Percentiles rank a stretch among this genome's conserved stretches.
Conservation (phyloP, 2,113 vertebrate genomes). For the Thalassoma bifasciatum region DNA sequence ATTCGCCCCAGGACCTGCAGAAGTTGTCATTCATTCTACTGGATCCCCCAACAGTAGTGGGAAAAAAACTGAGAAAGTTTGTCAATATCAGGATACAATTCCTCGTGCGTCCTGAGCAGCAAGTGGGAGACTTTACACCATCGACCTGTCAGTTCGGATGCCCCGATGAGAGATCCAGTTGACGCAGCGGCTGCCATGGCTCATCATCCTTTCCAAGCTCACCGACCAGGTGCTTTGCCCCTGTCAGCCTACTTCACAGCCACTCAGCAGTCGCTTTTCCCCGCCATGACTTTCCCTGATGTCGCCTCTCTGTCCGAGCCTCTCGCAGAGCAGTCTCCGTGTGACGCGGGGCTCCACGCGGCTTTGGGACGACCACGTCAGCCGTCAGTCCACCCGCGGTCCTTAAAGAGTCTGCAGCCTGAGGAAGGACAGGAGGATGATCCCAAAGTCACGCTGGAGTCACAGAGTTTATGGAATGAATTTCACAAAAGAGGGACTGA, state of each 20-base stretch:
- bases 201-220: slow-evolving; percentile 93
- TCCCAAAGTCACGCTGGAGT: slow-evolving; percentile 94
- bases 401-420: slow-evolving; percentile 86
- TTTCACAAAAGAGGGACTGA: slow-evolving; percentile 97
- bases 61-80: neutral
- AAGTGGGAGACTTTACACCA: neutral
- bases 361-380: slow-evolving; percentile 87
- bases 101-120: neutral
- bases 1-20: neutral
- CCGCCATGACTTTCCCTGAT: slow-evolving; percentile 86
- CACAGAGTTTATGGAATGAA: slow-evolving; percentile 95
- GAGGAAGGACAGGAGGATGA: slow-evolving; percentile 91
- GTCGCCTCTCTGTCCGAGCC: slow-evolving; percentile 83
- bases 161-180: slow-evolving; percentile 94
- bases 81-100: neutral
- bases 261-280: slow-evolving; percentile 90
- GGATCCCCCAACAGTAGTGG: no score
- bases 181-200: slow-evolving; percentile 91
- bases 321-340: slow-evolving; percentile 82
- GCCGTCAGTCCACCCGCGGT: slow-evolving; percentile 80
- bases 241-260: slow-evolving; percentile 89
- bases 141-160: slow-evolving; percentile 75
- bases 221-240: slow-evolving; percentile 88
- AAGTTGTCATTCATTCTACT: neutral
- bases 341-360: slow-evolving; percentile 87